These are phyloP conservation scores for Myodes glareolus DNA, from an alignment of 2,113 vertebrate species.

Conservation along the genomic window DNA sequence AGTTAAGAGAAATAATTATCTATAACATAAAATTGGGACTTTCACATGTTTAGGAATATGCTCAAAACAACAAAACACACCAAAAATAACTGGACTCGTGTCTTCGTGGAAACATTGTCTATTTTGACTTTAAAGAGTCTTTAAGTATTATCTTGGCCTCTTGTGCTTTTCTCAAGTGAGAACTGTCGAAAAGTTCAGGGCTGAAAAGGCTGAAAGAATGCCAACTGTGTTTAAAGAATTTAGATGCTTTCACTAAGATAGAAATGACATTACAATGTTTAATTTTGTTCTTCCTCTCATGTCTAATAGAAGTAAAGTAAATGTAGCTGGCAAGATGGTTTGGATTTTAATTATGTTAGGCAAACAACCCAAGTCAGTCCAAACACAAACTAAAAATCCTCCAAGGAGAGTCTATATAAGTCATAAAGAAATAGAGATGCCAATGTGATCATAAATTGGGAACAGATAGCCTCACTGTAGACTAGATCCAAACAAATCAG, in stretches of 20 bases:
- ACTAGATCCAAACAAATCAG: background rate
- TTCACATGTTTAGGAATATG: background rate
- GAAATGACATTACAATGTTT: background rate
- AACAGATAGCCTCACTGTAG: background rate
- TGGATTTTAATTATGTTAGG: conserved; percentile 18
- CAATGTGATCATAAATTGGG: background rate
- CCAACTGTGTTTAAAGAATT: background rate
- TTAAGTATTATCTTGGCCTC: background rate
- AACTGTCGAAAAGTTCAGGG: background rate
- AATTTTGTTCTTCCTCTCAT: background rate
- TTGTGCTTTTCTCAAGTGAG: conserved; percentile 13
- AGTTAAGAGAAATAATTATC: background rate
- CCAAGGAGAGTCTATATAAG: conserved; percentile 8
- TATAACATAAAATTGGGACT: background rate
- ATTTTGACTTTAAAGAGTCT: conserved; percentile 23
- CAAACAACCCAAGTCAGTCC: background rate
- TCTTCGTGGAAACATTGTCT: background rate
- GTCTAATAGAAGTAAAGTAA: background rate
- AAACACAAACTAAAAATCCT: conserved; percentile 7
- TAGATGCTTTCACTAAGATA: background rate
- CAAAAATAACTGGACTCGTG: background rate
- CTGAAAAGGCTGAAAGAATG: background rate
- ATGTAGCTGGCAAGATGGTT: background rate
- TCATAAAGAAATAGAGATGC: background rate
- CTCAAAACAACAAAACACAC: background rate